phyloP scores from a whole-genome alignment of 30 jellyfish, hydroid and myxozoan species.

The Hydra vulgaris region DNA sequence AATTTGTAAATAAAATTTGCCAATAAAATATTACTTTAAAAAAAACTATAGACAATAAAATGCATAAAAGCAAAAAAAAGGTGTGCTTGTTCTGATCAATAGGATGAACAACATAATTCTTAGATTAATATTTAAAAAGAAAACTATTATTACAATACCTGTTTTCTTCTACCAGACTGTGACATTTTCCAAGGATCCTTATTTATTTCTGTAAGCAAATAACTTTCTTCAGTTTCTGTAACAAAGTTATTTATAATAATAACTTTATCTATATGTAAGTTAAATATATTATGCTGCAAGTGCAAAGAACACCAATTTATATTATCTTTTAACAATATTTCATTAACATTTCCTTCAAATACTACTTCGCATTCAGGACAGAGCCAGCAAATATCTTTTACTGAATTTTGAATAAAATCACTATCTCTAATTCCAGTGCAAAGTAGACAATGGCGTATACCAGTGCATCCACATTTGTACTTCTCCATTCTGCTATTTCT shows the following conservation, averaged over 20 bases:
- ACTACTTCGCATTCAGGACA: slow-evolving; percentile 27
- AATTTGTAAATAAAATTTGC: no score
- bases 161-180: slow-evolving; percentile 96
- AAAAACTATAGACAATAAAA: no score
- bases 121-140: no score
- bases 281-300: no score
- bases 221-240: slow-evolving; percentile 42
- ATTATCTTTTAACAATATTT: background rate
- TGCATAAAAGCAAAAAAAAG: no score
- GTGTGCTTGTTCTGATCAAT: no score
- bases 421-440: slow-evolving; percentile 18
- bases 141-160: slow-evolving; percentile 53
- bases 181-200: slow-evolving; percentile 79
- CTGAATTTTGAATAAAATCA: background rate
- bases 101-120: no score
- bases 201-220: slow-evolving; percentile 36
- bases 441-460: slow-evolving; percentile 45
- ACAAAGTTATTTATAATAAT: slow-evolving; percentile 49
- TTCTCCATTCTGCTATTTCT: slow-evolving; percentile 24
- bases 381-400: slow-evolving; percentile 1
- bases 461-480: slow-evolving; percentile 49
- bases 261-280: slow-evolving; percentile 9
- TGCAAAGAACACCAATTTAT: slow-evolving; percentile 20
- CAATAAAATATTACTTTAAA: no score
- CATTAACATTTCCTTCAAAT: slow-evolving; percentile 10